Evolutionary conservation across 2,797 vertebrate genomes (phyloP).

Genomic region (Sebastes itinus): DNA sequence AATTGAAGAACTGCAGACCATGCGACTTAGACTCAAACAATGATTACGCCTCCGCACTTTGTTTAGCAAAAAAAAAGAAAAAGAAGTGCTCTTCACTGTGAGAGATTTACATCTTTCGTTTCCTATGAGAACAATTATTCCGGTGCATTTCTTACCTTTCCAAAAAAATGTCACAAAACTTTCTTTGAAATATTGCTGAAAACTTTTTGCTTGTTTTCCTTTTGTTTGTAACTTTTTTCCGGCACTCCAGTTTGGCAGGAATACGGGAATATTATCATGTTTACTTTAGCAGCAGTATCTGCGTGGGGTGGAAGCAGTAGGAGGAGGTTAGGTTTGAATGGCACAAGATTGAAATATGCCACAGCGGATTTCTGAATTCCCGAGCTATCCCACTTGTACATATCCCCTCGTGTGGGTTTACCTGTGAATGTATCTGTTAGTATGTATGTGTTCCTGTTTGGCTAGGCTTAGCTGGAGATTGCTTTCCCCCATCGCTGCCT

Average conservation of each 20-base stretch:
- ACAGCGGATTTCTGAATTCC: conserved; percentile 35
- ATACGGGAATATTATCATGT: conserved; percentile 14
- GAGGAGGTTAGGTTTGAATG: conserved; percentile 54
- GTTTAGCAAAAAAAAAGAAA: conserved; percentile 1
- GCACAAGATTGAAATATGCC: conserved; percentile 60
- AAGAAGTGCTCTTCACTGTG: neutral
- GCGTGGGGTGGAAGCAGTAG: conserved; percentile 35
- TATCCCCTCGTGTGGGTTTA: conserved; percentile 47
- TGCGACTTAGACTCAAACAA: conserved; percentile 17
- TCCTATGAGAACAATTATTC: conserved; percentile 52
- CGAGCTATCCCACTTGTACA: conserved; percentile 30
- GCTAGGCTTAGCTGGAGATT: conserved; percentile 58
- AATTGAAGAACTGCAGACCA: conserved; percentile 23
- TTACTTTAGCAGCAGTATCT: conserved; percentile 39
- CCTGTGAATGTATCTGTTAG: conserved; percentile 49
- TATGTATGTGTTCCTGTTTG: conserved; percentile 58
- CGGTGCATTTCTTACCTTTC: conserved; percentile 13
- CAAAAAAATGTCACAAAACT: conserved; percentile 34
- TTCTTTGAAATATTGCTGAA: conserved; percentile 16
- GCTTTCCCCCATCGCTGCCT: conserved; percentile 24
- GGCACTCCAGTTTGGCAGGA: conserved; percentile 19
- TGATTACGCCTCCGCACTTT: conserved; percentile 46
- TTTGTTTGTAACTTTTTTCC: conserved; percentile 45
- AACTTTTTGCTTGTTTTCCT: conserved; percentile 42
- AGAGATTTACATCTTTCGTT: conserved; percentile 27